Conservation (phyloP, 2,113 vertebrate genomes). For the Poeciliopsis prolifica region DNA sequence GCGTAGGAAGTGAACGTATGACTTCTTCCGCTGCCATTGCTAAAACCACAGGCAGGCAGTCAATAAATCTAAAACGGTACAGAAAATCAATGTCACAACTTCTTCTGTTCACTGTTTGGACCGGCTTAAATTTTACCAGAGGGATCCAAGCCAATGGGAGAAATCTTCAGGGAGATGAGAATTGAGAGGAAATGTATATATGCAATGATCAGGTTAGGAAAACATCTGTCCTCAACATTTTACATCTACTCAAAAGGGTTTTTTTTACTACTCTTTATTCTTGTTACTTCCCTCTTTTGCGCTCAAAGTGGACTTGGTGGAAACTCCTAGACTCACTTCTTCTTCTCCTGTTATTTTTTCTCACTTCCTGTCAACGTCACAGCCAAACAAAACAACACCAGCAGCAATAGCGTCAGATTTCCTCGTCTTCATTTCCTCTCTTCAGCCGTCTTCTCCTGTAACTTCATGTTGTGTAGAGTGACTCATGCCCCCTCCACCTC, state of each 20-base stretch:
- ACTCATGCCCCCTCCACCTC: not conserved
- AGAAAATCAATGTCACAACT: too few relatives aligned
- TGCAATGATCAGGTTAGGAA: too few relatives aligned
- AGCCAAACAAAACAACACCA: not conserved
- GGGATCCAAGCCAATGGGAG: too few relatives aligned
- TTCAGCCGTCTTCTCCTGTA: not conserved
- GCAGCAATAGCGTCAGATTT: not conserved
- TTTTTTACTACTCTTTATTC: not conserved
- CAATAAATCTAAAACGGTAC: too few relatives aligned
- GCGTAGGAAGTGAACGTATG: too few relatives aligned
- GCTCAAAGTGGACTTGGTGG: not conserved
- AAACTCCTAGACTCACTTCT: constrained; percentile 2
- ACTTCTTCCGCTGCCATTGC: too few relatives aligned
- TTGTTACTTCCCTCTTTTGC: not conserved
- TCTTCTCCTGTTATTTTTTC: not conserved
- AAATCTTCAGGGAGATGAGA: too few relatives aligned
- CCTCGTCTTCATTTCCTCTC: not conserved
- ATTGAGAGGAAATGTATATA: too few relatives aligned
- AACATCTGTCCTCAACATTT: too few relatives aligned
- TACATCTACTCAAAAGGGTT: not conserved
- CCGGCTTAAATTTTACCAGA: too few relatives aligned
- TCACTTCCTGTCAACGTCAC: not conserved
- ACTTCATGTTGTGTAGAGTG: not conserved
- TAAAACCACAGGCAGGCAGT: too few relatives aligned
- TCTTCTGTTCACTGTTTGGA: too few relatives aligned